A percentile compares a stretch with the other conserved stretches of the same genome.
These are phyloP conservation scores for Fissipunctia ypsillon DNA, from an alignment of 2,888 invertebrate species.

Conservation along the genomic window DNA sequence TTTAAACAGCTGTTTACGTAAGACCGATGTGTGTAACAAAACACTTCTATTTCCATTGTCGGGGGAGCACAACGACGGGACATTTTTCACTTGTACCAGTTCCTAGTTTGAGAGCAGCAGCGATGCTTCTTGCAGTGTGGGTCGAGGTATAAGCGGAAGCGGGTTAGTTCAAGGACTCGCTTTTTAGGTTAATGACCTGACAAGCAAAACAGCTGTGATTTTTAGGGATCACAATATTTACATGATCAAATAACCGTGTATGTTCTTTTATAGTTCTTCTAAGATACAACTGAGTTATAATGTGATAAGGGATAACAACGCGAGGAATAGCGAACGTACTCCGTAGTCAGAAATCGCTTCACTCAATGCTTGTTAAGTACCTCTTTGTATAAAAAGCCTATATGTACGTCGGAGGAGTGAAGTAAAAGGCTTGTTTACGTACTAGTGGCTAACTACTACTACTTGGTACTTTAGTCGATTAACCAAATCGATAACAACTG, in stretches of 20 bases:
- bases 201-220: not conserved
- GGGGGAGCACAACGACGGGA: slow-evolving; percentile 71
- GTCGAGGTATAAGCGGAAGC: slow-evolving; percentile 37
- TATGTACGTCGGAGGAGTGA: no score
- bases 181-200: not conserved
- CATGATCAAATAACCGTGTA: not conserved
- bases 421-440: no score
- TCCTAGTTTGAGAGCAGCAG: slow-evolving; percentile 74
- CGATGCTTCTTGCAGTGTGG: slow-evolving; percentile 68
- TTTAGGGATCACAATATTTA: not conserved
- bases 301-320: not conserved
- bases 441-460: no score
- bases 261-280: not conserved
- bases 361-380: not conserved
- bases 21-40: slow-evolving; percentile 65
- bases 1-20: slow-evolving; percentile 62
- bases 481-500: no score
- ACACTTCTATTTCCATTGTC: slow-evolving; percentile 72
- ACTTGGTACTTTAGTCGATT: no score
- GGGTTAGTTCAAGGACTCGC: not conserved
- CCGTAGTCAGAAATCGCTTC: not conserved
- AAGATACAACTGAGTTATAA: not conserved
- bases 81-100: slow-evolving; percentile 79
- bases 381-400: not conserved
- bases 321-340: not conserved